Evolutionary conservation across 1,140 invertebrate genomes (phyloP).

Genomic region (Medauroidea extradentata): DNA sequence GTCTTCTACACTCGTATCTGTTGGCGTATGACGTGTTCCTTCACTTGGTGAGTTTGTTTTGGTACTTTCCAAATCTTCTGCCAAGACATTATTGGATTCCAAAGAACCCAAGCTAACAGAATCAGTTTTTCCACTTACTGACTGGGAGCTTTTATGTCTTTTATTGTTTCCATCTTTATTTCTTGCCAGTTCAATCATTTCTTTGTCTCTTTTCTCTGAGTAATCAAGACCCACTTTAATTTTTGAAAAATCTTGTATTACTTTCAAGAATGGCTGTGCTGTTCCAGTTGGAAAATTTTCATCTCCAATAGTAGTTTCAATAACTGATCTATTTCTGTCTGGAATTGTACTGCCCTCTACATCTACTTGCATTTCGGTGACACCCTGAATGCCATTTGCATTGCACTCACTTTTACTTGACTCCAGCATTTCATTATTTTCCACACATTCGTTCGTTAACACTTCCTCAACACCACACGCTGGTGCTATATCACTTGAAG

Average conservation of each 20-base stretch:
- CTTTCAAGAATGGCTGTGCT: conserved; percentile 40
- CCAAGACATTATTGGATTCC: background rate
- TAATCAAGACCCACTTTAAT: conserved; percentile 71
- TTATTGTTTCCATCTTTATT: background rate
- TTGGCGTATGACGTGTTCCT: background rate
- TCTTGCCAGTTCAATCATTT: background rate
- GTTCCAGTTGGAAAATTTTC: background rate
- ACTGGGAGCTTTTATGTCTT: background rate
- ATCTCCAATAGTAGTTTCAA: no score
- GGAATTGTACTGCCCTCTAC: background rate
- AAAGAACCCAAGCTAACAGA: background rate
- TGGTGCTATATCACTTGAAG: background rate
- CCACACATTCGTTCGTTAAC: conserved; percentile 3
- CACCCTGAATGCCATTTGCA: conserved; percentile 31
- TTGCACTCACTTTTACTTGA: conserved; percentile 19
- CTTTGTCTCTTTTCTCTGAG: conserved; percentile 59
- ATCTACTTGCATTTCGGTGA: background rate
- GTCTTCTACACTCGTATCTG: conserved; percentile 4
- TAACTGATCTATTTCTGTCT: no score
- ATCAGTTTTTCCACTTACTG: background rate
- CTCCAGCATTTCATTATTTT: conserved; percentile 18
- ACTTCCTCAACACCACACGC: background rate
- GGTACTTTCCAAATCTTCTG: background rate
- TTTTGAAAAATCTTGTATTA: conserved; percentile 75
- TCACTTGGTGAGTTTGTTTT: background rate